Base-by-base conservation (phyloP, 1,140 invertebrate genomes). In the Drosophila pseudoananassae region DNA sequence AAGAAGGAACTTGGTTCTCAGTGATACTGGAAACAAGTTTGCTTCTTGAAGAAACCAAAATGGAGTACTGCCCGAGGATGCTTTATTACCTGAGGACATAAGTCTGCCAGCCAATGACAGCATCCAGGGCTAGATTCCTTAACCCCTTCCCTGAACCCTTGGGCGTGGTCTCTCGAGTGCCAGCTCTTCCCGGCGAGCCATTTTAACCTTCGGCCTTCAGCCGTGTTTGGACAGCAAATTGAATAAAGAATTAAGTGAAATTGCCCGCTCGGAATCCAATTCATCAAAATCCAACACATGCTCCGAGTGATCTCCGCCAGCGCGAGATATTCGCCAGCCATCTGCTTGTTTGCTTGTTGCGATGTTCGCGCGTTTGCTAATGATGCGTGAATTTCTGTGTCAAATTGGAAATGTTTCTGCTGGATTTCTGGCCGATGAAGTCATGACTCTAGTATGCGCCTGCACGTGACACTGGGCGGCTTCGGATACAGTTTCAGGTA, bases 231-330 rank as follows among this genome's bases (percentile, higher is more conserved):
- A 74, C 76, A 85, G 46, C 59, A 54, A 79, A 69, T 74, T 70
- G 71, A 77, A 55, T 60, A 29, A 23, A 46, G 71, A 77, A 55
- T 59, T 25, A 46, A 46, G 43, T 46, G 17, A 63, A 80, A 68
- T 68, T 68, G 61, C 43, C 45, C 25, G 29, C 57, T 29, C 66
- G 69, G 57, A 51, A 78, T 82, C 55, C 60, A 85, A 87, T 81
- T 85, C 60, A 87, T 85, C 68, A 87, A 77, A 87, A 81, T 75
- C 57, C 64, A 74, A 27, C 81, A 81, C 74, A 85, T 87, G 82
- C 77, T 76, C 40, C 54, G 38, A 5, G 14, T 0, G 63, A 59
- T 61, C 60, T 68, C 51, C 43, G 47, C 71, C 10, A 36, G 10
- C 33, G 31, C 10, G 31, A 76, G 20, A 60, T 64, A 54, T 46